Evolutionary conservation across 2,888 invertebrate species (phyloP), one percentile per base, ranked within the genome.

Genomic region (Orthosia incerta): DNA sequence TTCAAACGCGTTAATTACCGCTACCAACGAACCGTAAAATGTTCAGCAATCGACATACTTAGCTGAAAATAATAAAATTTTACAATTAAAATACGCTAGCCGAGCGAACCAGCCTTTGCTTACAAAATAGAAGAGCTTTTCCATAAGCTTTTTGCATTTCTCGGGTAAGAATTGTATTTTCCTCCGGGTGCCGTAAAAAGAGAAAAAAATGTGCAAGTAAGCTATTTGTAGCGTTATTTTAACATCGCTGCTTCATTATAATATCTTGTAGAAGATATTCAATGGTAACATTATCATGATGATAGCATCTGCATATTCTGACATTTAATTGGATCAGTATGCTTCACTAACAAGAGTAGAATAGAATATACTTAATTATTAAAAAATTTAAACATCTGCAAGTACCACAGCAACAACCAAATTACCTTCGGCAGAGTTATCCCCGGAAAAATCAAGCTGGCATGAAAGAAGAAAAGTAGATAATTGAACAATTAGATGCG

Each of bases 1-100:
- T 82, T 59, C 31, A 80, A 62, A 60, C 80, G 46, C 56, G 69
- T 76, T 85, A 86, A 86, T 87, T 75, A 86, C 69, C 64, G 71
- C 55, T 69, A 61, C 46, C 5, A 79, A 69, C 56, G 68, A 85
- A n/a, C 74, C 59, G 71, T 77, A 69, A 82, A 82, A 74, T 68
- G 57, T 69, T 71, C 62, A 67, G 71, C 70, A 59, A 77, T 71
- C 65, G 73, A 69, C 73, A 85, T 74, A 77, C 68, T 71, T 71
- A 48, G 45, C 55, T 82, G 53, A 31, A 78, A 69, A 82, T 78
- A 70, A 51, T 26, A 18, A 20, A n/a, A 57, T 84, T 73, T 68
- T 65, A 18, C 71, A 83, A 57, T 61, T 61, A 50, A 67, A 63
- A 62, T 26, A 79, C 53, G 56, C 50, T 66, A 63, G 53, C 23